Evolutionary conservation across 2,888 invertebrate genomes (phyloP).

Genomic region (Frankliniella fusca): DNA sequence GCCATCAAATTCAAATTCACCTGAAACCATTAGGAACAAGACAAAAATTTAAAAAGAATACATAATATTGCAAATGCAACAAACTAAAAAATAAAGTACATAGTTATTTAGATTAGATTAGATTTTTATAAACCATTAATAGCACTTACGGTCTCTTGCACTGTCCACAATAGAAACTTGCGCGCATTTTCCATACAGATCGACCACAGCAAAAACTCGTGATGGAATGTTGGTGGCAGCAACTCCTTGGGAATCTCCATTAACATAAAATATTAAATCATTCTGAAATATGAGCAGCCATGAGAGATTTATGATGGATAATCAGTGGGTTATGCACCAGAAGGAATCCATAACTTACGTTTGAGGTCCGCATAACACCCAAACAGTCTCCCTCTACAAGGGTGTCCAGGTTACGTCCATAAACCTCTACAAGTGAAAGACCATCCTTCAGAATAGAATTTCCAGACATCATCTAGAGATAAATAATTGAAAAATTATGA

Average conservation of each 20-base stretch:
- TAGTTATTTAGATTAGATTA: neutral
- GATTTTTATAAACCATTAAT: neutral
- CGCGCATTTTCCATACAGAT: conserved; percentile 78
- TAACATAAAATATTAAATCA: conserved; percentile 81
- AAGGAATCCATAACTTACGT: conserved; percentile 50
- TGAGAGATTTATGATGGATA: conserved; percentile 68
- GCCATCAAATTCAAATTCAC: conserved; percentile 7
- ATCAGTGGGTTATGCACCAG: conserved; percentile 67
- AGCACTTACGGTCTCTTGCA: conserved; percentile 4
- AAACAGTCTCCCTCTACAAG: conserved; percentile 77
- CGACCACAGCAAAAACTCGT: conserved; percentile 70
- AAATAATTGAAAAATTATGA: conserved; percentile 29
- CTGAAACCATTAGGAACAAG: neutral
- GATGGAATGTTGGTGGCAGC: conserved; percentile 75
- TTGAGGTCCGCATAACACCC: conserved; percentile 76
- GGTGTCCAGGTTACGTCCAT: conserved; percentile 79
- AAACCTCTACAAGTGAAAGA: conserved; percentile 68
- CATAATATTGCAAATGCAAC: neutral
- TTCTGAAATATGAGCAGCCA: conserved; percentile 52
- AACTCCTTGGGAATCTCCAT: conserved; percentile 82
- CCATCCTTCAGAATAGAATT: conserved; percentile 82
- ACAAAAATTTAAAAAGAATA: too few relatives aligned
- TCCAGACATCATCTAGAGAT: conserved; percentile 73
- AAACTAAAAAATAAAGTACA: neutral
- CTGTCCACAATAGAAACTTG: conserved; percentile 58